Evolutionary conservation across 2,113 vertebrate species (phyloP).

Genomic region (Cynoglossus semilaevis): DNA sequence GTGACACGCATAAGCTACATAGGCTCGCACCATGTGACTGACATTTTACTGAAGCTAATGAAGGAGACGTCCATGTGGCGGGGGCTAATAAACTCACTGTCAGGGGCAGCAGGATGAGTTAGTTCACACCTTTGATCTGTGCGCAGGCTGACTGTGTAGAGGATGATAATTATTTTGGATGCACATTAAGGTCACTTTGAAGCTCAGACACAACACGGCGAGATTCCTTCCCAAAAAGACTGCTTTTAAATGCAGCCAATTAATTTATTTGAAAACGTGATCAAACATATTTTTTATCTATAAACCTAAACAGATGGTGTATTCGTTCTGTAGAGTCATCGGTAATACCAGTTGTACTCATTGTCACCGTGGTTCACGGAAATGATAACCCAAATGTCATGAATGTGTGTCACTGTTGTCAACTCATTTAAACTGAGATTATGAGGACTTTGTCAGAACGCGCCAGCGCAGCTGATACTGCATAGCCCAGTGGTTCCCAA

Average conservation of each 20-base stretch:
- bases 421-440: too few relatives aligned
- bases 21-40: conserved; percentile 38
- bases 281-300: background rate
- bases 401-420: too few relatives aligned
- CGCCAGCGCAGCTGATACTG: too few relatives aligned
- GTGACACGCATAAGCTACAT: conserved; percentile 2
- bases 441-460: too few relatives aligned
- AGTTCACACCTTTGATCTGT: conserved; percentile 54
- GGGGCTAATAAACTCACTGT: conserved; percentile 53
- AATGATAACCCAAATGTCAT: too few relatives aligned
- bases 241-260: background rate
- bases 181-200: conserved; percentile 12
- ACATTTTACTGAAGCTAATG: conserved; percentile 59
- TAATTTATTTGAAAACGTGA: background rate
- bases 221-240: background rate
- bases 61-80: conserved; percentile 44
- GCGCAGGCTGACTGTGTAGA: conserved; percentile 7
- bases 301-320: background rate
- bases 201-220: background rate
- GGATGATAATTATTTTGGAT: conserved; percentile 36
- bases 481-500: too few relatives aligned
- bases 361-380: too few relatives aligned
- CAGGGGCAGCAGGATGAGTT: conserved; percentile 45
- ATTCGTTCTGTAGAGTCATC: too few relatives aligned
- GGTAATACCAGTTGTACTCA: too few relatives aligned